These are phyloP conservation scores for Sinotaia quadrata DNA, from an alignment of 2,888 invertebrate species.

Conservation along the genomic window DNA sequence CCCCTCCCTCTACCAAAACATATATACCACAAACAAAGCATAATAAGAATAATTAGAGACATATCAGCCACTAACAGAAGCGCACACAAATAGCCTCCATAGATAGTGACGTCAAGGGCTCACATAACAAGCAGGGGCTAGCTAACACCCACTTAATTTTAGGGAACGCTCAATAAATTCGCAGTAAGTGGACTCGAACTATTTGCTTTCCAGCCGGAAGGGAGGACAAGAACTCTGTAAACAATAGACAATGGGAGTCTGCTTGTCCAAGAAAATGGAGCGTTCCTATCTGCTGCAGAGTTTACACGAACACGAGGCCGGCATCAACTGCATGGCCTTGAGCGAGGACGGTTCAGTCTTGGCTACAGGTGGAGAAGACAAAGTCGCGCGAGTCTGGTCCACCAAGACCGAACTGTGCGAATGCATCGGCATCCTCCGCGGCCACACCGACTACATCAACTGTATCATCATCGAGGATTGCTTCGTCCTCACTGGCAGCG, in stretches of 20 bases:
- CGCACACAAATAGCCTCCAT: too few species aligned
- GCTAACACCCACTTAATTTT: too few species aligned
- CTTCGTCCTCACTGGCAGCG: conserved; percentile 74
- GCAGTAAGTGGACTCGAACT: too few species aligned
- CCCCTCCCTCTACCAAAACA: too few species aligned
- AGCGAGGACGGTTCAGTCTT: conserved; percentile 74
- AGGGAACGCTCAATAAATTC: too few species aligned
- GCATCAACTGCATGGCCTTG: conserved; percentile 74
- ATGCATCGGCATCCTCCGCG: conserved; percentile 73
- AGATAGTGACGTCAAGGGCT: too few species aligned
- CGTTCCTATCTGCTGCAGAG: conserved; percentile 61
- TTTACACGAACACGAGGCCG: conserved; percentile 71
- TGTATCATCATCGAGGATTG: conserved; percentile 73
- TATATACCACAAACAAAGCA: too few species aligned
- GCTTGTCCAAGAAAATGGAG: conserved; percentile 54
- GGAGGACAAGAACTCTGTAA: too few species aligned
- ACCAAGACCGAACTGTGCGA: conserved; percentile 72
- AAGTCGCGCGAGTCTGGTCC: conserved; percentile 74
- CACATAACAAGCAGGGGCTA: too few species aligned
- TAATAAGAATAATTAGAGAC: too few species aligned
- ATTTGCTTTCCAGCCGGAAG: too few species aligned
- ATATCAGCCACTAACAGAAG: too few species aligned
- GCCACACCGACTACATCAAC: conserved; percentile 74
- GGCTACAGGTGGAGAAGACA: conserved; percentile 74
- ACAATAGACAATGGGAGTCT: conserved; percentile 35